phyloP scores from a whole-genome alignment of 1,140 invertebrate genomes.

The Liolophura sinensis region DNA sequence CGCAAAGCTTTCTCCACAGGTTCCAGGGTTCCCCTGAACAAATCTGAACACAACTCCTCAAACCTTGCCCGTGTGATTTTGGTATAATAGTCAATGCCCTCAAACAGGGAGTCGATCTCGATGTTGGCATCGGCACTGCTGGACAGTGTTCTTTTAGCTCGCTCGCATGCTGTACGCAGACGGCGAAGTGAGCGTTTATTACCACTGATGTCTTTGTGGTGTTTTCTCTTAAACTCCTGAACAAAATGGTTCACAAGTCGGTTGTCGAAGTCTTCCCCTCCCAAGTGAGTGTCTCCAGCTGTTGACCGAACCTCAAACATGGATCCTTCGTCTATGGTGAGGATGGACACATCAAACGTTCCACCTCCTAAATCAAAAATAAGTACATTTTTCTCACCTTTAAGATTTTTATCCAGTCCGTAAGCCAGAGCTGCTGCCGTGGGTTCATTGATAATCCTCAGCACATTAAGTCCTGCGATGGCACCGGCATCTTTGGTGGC shows the following conservation, averaged over 20 bases:
- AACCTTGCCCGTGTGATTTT: slow-evolving; percentile 57
- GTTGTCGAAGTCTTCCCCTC: slow-evolving; percentile 50
- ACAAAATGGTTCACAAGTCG: slow-evolving; percentile 48
- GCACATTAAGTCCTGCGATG: slow-evolving; percentile 64
- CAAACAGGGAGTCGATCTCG: slow-evolving; percentile 76
- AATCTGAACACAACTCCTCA: slow-evolving; percentile 78
- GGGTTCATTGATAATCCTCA: slow-evolving; percentile 62
- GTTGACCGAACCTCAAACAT: slow-evolving; percentile 75
- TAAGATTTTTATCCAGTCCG: slow-evolving; percentile 58
- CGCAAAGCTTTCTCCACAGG: slow-evolving; percentile 92
- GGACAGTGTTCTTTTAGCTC: slow-evolving; percentile 62
- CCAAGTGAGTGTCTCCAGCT: slow-evolving; percentile 60
- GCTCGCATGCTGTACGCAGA: slow-evolving; percentile 71
- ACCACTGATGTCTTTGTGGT: slow-evolving; percentile 44
- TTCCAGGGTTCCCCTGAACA: slow-evolving; percentile 85
- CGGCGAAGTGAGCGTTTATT: slow-evolving; percentile 48
- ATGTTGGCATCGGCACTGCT: slow-evolving; percentile 58
- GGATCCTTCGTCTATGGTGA: slow-evolving; percentile 43
- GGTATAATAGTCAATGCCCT: slow-evolving; percentile 67
- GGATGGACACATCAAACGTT: slow-evolving; percentile 46
- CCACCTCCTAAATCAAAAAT: slow-evolving; percentile 52
- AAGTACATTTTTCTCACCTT: slow-evolving; percentile 43
- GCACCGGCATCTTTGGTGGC: slow-evolving; percentile 57
- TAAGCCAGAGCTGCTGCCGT: slow-evolving; percentile 63
- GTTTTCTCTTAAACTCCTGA: slow-evolving; percentile 51